Evolutionary conservation across 2,888 invertebrate genomes (phyloP).

Genomic region (Gasteruption jaculator): DNA sequence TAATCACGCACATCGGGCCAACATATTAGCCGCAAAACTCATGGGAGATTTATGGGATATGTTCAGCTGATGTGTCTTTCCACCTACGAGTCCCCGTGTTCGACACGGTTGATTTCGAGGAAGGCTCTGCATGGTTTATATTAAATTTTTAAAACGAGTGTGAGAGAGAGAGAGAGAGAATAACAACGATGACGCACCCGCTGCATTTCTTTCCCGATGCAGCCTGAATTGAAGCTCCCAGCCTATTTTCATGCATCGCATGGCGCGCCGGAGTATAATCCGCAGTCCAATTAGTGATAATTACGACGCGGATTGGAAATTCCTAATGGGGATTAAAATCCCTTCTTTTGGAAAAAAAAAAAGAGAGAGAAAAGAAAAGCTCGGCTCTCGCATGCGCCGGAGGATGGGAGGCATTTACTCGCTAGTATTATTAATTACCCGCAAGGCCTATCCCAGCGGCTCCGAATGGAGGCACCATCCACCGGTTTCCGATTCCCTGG

Average conservation of each 20-base stretch:
- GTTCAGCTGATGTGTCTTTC: slow-evolving; percentile 27
- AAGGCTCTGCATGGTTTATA: too few relatives aligned
- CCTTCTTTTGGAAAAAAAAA: too few relatives aligned
- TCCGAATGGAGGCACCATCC: slow-evolving; percentile 5
- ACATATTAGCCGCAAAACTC: slow-evolving; percentile 38
- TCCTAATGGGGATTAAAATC: slow-evolving; percentile 35
- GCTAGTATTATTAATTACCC: too few relatives aligned
- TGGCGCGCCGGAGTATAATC: slow-evolving; percentile 34
- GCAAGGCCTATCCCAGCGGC: too few relatives aligned
- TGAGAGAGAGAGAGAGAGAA: slow-evolving; percentile 4
- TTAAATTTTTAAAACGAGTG: too few relatives aligned
- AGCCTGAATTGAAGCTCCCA: too few relatives aligned
- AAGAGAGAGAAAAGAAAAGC: too few relatives aligned
- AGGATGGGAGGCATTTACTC: too few relatives aligned
- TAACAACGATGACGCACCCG: slow-evolving; percentile 23
- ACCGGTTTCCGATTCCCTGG: slow-evolving; percentile 8
- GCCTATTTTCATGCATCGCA: slow-evolving; percentile 31
- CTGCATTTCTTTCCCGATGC: slow-evolving; percentile 35
- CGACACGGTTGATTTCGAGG: slow-evolving; percentile 30
- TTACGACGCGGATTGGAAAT: slow-evolving; percentile 42
- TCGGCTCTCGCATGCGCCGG: too few relatives aligned
- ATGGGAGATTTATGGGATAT: slow-evolving; percentile 25
- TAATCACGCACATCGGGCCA: slow-evolving; percentile 44
- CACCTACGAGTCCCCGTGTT: too few relatives aligned
- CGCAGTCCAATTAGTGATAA: slow-evolving; percentile 46